Conservation (phyloP, 2,797 vertebrate species). For the Triplophysa bombifrons region DNA sequence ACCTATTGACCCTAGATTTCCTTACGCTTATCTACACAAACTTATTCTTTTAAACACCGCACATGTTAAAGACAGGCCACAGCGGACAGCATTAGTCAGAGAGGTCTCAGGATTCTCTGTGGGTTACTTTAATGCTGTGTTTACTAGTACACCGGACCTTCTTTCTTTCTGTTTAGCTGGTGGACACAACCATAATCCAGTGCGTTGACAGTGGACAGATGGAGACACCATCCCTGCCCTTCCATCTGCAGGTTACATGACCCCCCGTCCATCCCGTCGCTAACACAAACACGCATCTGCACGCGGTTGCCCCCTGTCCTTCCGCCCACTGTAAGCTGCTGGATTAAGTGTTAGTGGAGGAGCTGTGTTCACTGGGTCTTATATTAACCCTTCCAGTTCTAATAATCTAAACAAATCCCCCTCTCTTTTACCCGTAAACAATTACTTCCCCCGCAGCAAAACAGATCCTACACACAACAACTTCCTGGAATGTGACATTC, state of each 20-base stretch:
- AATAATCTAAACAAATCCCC: conserved; percentile 76
- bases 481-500: conserved; percentile 19
- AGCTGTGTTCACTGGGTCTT: conserved; percentile 66
- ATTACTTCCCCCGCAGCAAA: conserved; percentile 66
- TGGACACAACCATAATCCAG: conserved; percentile 56
- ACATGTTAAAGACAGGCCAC: conserved; percentile 17
- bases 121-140: conserved; percentile 2
- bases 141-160: neutral
- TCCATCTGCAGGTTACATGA: conserved; percentile 77
- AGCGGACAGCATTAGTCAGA: conserved; percentile 3
- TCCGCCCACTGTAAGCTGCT: conserved; percentile 43
- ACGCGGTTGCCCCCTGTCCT: conserved; percentile 27
- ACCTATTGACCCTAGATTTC: neutral
- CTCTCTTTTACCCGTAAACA: conserved; percentile 71
- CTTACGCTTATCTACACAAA: neutral
- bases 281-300: conserved; percentile 65
- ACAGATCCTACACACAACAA: conserved; percentile 27
- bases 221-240: conserved; percentile 65
- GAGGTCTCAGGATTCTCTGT: neutral
- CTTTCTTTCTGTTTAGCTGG: conserved; percentile 32
- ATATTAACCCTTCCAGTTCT: conserved; percentile 79
- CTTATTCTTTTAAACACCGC: neutral
- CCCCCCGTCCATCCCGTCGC: conserved; percentile 35
- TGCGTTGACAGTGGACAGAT: conserved; percentile 73
- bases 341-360: conserved; percentile 52